phyloP scores from a whole-genome alignment of 2,888 invertebrate species.

The Diarsia rubi region DNA sequence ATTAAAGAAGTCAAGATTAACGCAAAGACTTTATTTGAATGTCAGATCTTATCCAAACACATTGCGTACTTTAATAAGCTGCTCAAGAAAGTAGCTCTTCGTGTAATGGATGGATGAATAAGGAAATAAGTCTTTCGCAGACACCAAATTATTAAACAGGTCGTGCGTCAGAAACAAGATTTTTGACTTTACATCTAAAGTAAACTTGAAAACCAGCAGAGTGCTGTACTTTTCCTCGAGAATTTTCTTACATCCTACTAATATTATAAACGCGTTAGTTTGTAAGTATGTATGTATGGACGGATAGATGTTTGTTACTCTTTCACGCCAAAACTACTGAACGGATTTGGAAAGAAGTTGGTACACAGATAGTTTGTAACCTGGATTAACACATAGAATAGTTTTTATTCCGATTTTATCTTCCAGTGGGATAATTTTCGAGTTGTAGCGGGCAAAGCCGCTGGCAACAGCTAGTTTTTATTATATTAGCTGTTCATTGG shows the following conservation, averaged over 20 bases:
- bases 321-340: no score
- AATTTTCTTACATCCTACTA: not conserved
- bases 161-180: not conserved
- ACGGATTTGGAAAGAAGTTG: no score
- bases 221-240: not conserved
- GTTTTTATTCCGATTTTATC: no score
- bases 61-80: not conserved
- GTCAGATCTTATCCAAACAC: not conserved
- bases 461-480: no score
- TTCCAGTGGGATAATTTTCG: no score
- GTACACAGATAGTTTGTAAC: no score
- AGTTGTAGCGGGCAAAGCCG: no score
- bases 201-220: not conserved
- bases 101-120: slow-evolving; percentile 29
- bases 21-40: not conserved
- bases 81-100: slow-evolving; percentile 5
- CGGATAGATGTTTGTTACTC: no score
- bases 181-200: not conserved
- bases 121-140: slow-evolving; percentile 14
- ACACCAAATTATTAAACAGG: slow-evolving; percentile 5
- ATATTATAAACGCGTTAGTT: no score
- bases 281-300: no score
- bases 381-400: no score
- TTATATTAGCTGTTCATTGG: no score
- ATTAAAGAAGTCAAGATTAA: not conserved